phyloP scores from a whole-genome alignment of 2,888 invertebrate species.

The Hydropsyche betteni region DNA sequence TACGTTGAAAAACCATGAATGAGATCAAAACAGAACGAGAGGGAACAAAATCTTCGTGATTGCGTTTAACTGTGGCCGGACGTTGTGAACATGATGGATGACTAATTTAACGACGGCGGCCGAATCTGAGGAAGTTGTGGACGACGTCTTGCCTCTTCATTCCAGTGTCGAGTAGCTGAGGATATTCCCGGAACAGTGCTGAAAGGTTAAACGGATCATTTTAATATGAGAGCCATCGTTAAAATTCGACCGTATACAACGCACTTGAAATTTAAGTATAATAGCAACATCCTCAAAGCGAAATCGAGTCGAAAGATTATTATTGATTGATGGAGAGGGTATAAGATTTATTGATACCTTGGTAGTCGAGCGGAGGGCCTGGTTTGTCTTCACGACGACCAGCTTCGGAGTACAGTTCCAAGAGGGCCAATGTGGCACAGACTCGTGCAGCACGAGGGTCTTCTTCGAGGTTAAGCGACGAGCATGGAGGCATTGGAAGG shows the following conservation, averaged over 20 bases:
- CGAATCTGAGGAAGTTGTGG: conserved; percentile 90
- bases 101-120: conserved; percentile 70
- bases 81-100: conserved; percentile 15
- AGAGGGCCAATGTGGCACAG: conserved; percentile 73
- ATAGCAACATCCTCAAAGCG: no score
- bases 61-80: conserved; percentile 36
- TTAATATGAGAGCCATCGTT: not conserved
- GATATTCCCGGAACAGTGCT: conserved; percentile 65
- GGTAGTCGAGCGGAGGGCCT: conserved; percentile 56
- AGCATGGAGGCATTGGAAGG: conserved; percentile 67
- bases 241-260: no score
- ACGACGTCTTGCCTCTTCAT: conserved; percentile 89
- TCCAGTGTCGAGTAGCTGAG: conserved; percentile 70
- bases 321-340: not conserved
- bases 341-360: conserved; percentile 56
- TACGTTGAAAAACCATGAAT: no score
- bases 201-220: conserved; percentile 42
- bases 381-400: conserved; percentile 63
- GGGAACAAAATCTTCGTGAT: not conserved
- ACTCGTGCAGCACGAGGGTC: conserved; percentile 72
- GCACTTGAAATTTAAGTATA: no score
- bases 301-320: no score
- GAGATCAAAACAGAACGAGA: no score
- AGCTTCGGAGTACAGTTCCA: conserved; percentile 72
- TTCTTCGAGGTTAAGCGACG: conserved; percentile 66